Base-by-base conservation (phyloP, 2,888 invertebrate species). In the Baronia brevicornis region DNA sequence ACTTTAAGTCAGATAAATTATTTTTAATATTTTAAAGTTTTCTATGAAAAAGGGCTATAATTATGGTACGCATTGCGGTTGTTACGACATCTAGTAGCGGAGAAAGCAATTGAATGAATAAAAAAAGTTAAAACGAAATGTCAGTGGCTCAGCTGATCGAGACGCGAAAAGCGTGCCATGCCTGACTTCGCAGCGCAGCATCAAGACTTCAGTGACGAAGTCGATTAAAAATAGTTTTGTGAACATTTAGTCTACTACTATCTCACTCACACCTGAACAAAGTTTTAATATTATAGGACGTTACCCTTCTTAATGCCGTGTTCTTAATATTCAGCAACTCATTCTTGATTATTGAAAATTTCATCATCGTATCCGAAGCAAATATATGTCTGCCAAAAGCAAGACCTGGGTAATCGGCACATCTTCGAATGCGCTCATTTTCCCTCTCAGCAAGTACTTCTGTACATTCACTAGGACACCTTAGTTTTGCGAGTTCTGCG, bases 241-340 rank as follows among this genome's bases (percentile, higher is more conserved):
- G 66, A 78, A 74, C 79, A 78, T 77, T 77, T 78, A 72, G 78
- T 78, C 69, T 60, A 70, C 68, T 63, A 59, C 53, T 54, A 59
- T 39, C 50, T 48, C 49, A 64, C 72, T 46, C 70, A 68, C 71
- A 65, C 67, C 46, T 55, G 41, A 59, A 60, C 56, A 59, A 44
- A 60, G 60, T 51, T 58, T 54, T 61, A 90, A 75, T 77, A 78
- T 67, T 56, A 53, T 57, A 75, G 91, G 68, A 75, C 77, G 57
- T 89, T 92, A 97, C 97, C 96, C 96, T 90, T 89, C 94, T 96
- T 52, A 98, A 88, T 74, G 97, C 96, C 73, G 95, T 95, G 75
- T 95, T 94, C 90, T 95, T 94, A 73, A 97, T 96, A 86, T 98
- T 98, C 87, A 97, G 96, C 70, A 98, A 89, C 86, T 98, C 98